Base-by-base conservation (phyloP, 37 sponge, comb jelly and placozoan species). In the Diacarnus erythraeanus region DNA sequence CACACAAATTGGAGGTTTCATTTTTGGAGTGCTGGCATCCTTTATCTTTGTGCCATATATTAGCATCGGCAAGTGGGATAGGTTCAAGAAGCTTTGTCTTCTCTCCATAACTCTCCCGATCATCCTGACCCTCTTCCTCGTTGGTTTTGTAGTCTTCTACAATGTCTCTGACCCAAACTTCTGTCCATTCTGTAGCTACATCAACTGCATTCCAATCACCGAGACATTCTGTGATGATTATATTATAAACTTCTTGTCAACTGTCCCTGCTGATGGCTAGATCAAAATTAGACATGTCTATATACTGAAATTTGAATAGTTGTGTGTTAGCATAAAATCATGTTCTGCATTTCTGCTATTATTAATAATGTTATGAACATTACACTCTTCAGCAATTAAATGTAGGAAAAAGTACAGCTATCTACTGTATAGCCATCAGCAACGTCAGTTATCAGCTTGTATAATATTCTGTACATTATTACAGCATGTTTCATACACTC, bases 41-140 rank as follows among this genome's bases (percentile, higher is more conserved):
- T 83, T 91, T 56, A 75, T 97, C 42, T 92, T 97, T 73, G 90
- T 97, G 0, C 97, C 97, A 25, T 97, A 92, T 88, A 91, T 97
- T 69, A 92, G 88, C 17, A 86, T 97, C 36, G 94, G 94, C 33
- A 94, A 89, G 65, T 91, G 90, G 84, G 94, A 94, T 72, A 47
- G 71, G 4, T 69, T 71, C 0, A 88, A 87, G 38, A 94, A 94
- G 70, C 72, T 86, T n/a, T 80, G 86, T 43, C 81, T 94, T 8
- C 68, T 97, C 63, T 36, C 77, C 34, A 69, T 82, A 9, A 75
- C 93, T 1, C 2, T 92, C 20, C 95, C 95, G 6, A 38, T 86
- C 27, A 71, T 94, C 21, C 58, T 89, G 2, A 33, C 86, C 30
- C 58, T 97, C 70, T 91, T 87, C 76, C 54, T 94, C 22, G 64